Evolutionary conservation across 1,140 invertebrate genomes (phyloP).

Genomic region (Neelides sp.): DNA sequence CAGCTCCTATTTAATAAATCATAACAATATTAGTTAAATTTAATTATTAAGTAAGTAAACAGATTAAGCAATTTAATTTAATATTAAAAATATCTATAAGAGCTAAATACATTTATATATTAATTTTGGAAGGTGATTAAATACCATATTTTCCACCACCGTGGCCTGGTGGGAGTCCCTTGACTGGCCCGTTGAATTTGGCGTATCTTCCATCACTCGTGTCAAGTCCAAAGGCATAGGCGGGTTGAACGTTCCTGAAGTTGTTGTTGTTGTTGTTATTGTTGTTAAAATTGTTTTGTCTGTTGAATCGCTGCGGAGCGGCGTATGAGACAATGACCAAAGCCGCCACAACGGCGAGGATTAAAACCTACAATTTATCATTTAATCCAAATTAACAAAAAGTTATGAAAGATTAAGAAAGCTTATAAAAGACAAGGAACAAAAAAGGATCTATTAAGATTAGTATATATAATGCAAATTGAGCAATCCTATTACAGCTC

Average conservation of each 20-base stretch:
- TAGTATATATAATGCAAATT: too few species aligned
- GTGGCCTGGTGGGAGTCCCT: constrained; percentile 21
- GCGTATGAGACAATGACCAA: too few species aligned
- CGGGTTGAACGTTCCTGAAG: constrained; percentile 5
- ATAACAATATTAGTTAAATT: constrained; percentile 3
- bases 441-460: too few species aligned
- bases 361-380: too few species aligned
- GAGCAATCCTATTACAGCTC: too few species aligned
- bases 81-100: background rate
- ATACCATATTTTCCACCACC: constrained; percentile 26
- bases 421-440: too few species aligned
- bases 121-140: background rate
- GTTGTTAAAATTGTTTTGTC: constrained; percentile 15
- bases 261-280: constrained; percentile 14
- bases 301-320: too few species aligned
- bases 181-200: constrained; percentile 26
- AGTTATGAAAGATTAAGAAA: too few species aligned
- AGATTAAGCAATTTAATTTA: background rate
- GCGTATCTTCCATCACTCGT: constrained; percentile 21
- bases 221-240: constrained; percentile 19
- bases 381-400: too few species aligned
- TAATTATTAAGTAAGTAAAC: background rate
- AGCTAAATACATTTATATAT: background rate
- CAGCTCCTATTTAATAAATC: constrained; percentile 16
- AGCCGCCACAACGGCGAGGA: too few species aligned